Evolutionary conservation across 2,797 vertebrate species (phyloP).

Genomic region (Amblyraja radiata): DNA sequence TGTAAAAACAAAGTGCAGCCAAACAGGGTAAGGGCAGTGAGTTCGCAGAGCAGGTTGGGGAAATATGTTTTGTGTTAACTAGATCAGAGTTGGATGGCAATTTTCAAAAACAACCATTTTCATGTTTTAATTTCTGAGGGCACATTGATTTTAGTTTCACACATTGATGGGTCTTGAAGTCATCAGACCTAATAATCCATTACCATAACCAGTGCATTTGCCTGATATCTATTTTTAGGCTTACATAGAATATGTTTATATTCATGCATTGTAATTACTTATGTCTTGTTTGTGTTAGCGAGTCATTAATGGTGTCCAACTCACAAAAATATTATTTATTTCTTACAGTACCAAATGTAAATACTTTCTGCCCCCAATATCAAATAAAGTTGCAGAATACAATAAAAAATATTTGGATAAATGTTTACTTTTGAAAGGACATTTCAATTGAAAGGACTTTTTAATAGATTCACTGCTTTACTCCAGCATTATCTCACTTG

Average conservation of each 20-base stretch:
- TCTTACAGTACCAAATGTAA: not conserved
- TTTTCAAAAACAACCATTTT: not conserved
- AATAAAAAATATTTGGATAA: not conserved
- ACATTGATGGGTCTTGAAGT: not conserved
- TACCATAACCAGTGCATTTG: not conserved
- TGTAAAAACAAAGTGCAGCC: too few relatives aligned
- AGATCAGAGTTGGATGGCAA: too few relatives aligned
- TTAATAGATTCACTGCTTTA: not conserved
- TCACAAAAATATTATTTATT: not conserved
- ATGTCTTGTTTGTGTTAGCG: not conserved
- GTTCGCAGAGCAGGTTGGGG: too few relatives aligned
- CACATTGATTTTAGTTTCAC: not conserved
- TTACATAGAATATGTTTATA: not conserved
- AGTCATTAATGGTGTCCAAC: not conserved
- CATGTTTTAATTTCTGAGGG: not conserved
- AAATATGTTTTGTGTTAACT: too few relatives aligned
- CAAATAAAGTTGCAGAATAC: not conserved
- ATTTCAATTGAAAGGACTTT: not conserved
- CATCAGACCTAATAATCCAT: not conserved
- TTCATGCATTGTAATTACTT: not conserved
- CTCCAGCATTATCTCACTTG: not conserved
- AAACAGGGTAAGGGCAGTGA: too few relatives aligned
- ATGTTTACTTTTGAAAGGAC: not conserved
- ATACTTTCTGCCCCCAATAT: not conserved
- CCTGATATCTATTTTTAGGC: not conserved